Percentiles rank a stretch among this genome's conserved stretches.
phyloP scores from a whole-genome alignment of 2,888 invertebrate genomes.

The Luperina nickerlii region DNA sequence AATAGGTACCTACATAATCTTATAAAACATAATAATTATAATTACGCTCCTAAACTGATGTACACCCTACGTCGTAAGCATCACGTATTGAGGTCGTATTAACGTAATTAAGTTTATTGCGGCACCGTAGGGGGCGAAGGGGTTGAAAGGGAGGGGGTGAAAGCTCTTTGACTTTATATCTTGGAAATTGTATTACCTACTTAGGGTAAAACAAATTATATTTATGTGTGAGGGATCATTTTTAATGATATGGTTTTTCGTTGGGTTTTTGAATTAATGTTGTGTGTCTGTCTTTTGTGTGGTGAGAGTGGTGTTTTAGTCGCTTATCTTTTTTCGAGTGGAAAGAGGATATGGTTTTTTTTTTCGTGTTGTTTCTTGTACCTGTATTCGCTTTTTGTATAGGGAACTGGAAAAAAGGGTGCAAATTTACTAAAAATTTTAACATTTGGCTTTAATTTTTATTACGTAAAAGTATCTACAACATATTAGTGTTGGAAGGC shows the following conservation, averaged over 20 bases:
- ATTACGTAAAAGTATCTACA: neutral
- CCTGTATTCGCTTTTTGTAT: neutral
- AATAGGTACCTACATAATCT: conserved; percentile 15
- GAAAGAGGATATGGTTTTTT: neutral
- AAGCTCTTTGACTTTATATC: conserved; percentile 85
- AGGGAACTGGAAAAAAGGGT: neutral
- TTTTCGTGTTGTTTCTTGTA: neutral
- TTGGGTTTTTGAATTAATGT: conserved; percentile 10
- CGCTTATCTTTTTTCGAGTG: neutral
- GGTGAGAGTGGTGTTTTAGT: neutral
- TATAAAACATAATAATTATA: conserved; percentile 47
- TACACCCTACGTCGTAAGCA: conserved; percentile 72
- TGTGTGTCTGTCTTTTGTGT: neutral
- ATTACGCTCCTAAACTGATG: conserved; percentile 36
- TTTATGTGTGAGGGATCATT: conserved; percentile 41
- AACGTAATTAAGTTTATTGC: conserved; percentile 88
- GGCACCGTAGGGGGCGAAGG: conserved; percentile 68
- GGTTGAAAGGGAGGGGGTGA: conserved; percentile 53
- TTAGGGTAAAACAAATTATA: conserved; percentile 74
- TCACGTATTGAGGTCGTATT: conserved; percentile 85
- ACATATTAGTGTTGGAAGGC: neutral
- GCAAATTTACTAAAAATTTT: neutral
- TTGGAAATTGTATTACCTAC: conserved; percentile 84
- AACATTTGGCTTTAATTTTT: neutral
- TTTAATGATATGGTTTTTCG: conserved; percentile 46